Evolutionary conservation across 2,797 vertebrate species (phyloP).

Genomic region (Trematomus bernacchii): DNA sequence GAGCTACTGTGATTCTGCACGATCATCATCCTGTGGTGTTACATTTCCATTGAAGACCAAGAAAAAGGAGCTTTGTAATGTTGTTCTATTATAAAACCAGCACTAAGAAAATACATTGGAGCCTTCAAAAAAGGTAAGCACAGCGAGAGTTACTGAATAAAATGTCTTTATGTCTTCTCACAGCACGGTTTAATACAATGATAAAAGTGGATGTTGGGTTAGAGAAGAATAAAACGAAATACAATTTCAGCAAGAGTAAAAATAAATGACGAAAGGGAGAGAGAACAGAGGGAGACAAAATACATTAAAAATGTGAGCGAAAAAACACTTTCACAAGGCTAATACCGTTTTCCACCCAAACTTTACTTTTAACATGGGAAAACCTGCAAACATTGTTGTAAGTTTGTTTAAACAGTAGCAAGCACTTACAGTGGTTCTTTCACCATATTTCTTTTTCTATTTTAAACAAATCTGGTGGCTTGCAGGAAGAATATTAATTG

Average conservation of each 20-base stretch:
- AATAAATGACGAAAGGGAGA: not conserved
- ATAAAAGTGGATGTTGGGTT: not conserved
- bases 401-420: no score
- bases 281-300: not conserved
- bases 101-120: not conserved
- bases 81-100: not conserved
- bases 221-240: not conserved
- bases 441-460: no score
- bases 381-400: no score
- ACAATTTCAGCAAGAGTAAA: not conserved
- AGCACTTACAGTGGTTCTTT: no score
- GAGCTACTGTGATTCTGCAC: no score
- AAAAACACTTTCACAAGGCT: no score
- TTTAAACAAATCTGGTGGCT: no score
- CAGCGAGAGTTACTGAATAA: not conserved
- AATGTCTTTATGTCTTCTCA: conserved; percentile 4
- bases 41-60: not conserved
- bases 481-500: no score
- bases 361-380: no score
- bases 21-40: no score
- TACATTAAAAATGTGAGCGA: no score
- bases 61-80: not conserved
- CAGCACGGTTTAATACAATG: conserved; percentile 3
- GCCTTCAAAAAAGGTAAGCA: conserved; percentile 4
- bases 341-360: no score